These are phyloP conservation scores for Spea bombifrons DNA, from an alignment of 2,113 vertebrate species.

Conservation along the genomic window DNA sequence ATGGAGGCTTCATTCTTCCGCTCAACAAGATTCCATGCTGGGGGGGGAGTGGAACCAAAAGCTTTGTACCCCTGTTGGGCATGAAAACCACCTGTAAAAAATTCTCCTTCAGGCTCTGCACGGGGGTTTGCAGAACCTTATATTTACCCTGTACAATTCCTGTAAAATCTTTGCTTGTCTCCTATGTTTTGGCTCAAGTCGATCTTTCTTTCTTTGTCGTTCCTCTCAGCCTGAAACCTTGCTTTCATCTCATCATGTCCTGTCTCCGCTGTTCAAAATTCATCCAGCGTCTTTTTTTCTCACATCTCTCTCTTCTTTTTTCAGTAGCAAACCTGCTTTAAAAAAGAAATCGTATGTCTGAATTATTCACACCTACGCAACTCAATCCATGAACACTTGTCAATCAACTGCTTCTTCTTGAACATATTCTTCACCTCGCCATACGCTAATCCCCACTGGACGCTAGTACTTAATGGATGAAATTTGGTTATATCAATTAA, in stretches of 20 bases:
- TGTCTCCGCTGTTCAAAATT: neutral
- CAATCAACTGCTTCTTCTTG: too few species aligned
- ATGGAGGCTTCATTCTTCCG: too few species aligned
- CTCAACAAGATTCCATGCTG: too few species aligned
- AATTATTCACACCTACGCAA: neutral
- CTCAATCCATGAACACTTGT: neutral
- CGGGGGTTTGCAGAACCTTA: neutral
- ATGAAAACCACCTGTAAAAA: too few species aligned
- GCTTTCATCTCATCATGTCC: neutral
- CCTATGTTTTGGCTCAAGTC: neutral
- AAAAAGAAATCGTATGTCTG: neutral
- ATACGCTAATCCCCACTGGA: too few species aligned
- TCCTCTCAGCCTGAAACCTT: neutral
- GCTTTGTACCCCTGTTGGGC: too few species aligned
- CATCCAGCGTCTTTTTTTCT: neutral
- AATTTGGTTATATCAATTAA: too few species aligned
- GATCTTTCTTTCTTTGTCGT: neutral
- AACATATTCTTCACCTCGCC: too few species aligned
- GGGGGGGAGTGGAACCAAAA: too few species aligned
- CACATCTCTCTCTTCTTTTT: neutral
- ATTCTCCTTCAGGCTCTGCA: neutral
- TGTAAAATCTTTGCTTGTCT: neutral
- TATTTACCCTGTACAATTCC: neutral
- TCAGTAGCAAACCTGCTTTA: neutral
- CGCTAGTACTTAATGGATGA: too few species aligned